Evolutionary conservation across 2,113 vertebrate genomes (phyloP), one percentile per base, ranked within the genome.

Genomic region (Bufo gargarizans): DNA sequence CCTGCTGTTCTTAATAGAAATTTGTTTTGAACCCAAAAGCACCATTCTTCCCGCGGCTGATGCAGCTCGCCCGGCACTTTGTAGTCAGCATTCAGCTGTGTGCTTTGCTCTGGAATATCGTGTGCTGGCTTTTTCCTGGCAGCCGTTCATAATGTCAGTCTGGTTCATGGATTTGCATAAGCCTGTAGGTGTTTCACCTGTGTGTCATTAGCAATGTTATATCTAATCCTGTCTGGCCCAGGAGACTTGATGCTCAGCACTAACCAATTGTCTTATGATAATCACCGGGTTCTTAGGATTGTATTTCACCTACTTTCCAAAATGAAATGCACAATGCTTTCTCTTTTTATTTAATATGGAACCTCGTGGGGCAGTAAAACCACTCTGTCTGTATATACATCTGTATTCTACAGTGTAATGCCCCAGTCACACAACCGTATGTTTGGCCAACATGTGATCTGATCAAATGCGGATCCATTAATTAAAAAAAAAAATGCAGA

Each of bases 81-180:
- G 12, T 50, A 63, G 85, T 86, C 85, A 86, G 72, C 84, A 77
- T 77, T 86, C 76, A 45, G 22, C 58, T 43, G n/a, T 53, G 58
- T 65, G 72, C 72, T 58, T 11, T 63, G 19, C 55, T 78, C 59
- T 86, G 74, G 85, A 65, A 86, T 74, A 86, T 53, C 33, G 47
- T 53, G 74, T 86, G 45, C 85, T 11, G 85, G 74, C 20, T 61
- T 63, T 49, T 58, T 65, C 55, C 47, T 86, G 84, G 72, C 74
- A 78, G 53, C 17, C 20, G 53, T 72, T 85, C 56, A 69, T 58
- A 11, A 74, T 72, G 65, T 58, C 53, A 85, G 12, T 17, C 74
- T 86, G 45, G 84, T 77, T 86, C 33, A 78, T 53, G 84, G 85
- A 86, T 86, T 86, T 86, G 55, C 74, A 78, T 86, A 86, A 86